A percentile compares a stretch with the other conserved stretches of the same genome.
These are phyloP conservation scores for Momotus momota DNA, from an alignment of 2,797 vertebrate species.

Conservation along the genomic window DNA sequence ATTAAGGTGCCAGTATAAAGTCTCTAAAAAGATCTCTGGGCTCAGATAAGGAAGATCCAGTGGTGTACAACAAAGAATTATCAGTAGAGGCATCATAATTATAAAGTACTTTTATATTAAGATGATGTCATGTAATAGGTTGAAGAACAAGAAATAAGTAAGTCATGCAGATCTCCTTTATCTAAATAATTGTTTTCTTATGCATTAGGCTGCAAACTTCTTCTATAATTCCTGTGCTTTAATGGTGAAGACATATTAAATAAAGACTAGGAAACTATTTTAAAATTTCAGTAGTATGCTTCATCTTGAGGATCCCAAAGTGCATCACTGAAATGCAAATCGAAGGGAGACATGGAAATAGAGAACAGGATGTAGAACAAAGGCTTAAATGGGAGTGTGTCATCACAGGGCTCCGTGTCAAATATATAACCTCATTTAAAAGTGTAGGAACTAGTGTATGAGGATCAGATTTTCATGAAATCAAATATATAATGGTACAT, in stretches of 20 bases:
- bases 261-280: not conserved
- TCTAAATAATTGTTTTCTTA: conserved; percentile 62
- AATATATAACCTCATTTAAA: not conserved
- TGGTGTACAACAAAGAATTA: conserved; percentile 57
- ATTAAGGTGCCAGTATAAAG: conserved; percentile 5
- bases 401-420: not conserved
- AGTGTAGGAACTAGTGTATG: not conserved
- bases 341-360: not conserved
- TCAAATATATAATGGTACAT: not conserved
- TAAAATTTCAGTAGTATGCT: not conserved
- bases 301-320: not conserved
- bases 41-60: conserved; percentile 33
- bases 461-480: not conserved
- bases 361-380: not conserved
- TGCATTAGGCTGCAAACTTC: not conserved
- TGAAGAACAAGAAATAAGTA: conserved; percentile 68
- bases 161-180: conserved; percentile 34
- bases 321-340: conserved; percentile 5
- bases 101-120: conserved; percentile 61
- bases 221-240: not conserved
- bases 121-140: conserved; percentile 68
- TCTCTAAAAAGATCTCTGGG: conserved; percentile 29
- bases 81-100: conserved; percentile 61
- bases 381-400: not conserved
- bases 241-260: not conserved